phyloP scores from a whole-genome alignment of 2,888 invertebrate species.

The Ischnura elegans region DNA sequence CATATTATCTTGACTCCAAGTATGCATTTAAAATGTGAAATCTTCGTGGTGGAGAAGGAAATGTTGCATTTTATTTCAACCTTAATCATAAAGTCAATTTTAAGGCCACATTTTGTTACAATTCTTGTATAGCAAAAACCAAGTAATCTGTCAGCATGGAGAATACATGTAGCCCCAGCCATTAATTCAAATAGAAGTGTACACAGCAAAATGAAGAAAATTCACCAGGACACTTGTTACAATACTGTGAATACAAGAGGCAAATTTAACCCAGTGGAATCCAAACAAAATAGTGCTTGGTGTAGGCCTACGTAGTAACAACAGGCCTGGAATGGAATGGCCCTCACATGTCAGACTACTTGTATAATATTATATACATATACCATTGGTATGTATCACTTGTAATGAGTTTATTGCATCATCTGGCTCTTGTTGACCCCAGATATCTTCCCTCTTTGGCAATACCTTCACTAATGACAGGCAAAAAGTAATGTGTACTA shows the following conservation, averaged over 20 bases:
- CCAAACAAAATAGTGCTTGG: not conserved
- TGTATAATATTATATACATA: not conserved
- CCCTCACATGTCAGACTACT: not conserved
- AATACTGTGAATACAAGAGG: constrained; percentile 7
- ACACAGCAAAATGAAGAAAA: not conserved
- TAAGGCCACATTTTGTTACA: constrained; percentile 30
- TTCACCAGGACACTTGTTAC: not conserved
- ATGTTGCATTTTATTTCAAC: constrained; percentile 15
- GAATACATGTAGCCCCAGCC: not conserved
- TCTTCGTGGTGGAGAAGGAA: not conserved
- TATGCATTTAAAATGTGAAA: not conserved
- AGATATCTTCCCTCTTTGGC: not conserved
- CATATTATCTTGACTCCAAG: not conserved
- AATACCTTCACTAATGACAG: not conserved
- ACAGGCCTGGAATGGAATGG: not conserved
- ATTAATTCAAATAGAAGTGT: not conserved
- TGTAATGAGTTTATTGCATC: not conserved
- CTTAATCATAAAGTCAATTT: not conserved
- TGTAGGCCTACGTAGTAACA: not conserved
- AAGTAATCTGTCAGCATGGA: not conserved
- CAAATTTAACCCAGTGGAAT: not conserved
- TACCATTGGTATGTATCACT: not conserved
- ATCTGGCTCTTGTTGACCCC: not conserved
- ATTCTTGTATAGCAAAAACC: not conserved
- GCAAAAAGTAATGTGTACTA: not conserved